These are phyloP conservation scores for Lutjanus campechanus DNA, from an alignment of 2,797 vertebrate species.

Conservation along the genomic window DNA sequence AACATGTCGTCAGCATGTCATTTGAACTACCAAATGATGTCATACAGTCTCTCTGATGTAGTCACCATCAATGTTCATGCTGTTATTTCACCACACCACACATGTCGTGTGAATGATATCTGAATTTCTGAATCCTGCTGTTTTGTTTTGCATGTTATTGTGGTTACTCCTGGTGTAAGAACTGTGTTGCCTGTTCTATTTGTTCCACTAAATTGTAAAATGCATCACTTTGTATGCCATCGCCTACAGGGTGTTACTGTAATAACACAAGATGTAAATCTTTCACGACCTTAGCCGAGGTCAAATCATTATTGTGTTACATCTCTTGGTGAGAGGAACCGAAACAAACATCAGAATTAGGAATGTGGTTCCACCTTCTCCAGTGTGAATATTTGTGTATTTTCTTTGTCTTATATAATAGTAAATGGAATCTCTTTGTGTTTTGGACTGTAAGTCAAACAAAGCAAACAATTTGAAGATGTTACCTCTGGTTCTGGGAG, in stretches of 20 bases:
- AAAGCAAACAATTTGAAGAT: too few relatives aligned
- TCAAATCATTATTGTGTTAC: constrained; percentile 13
- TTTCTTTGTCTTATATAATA: too few relatives aligned
- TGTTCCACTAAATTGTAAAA: constrained; percentile 2
- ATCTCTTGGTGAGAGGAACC: background rate
- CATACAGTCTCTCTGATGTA: constrained; percentile 21
- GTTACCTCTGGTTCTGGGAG: too few relatives aligned
- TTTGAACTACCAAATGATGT: constrained; percentile 33
- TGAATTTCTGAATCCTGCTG: background rate
- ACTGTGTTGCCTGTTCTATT: background rate
- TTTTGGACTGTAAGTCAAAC: too few relatives aligned
- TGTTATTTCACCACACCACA: background rate
- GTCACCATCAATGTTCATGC: constrained; percentile 17
- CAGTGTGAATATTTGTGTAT: background rate
- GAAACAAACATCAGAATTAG: background rate
- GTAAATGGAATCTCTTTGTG: background rate
- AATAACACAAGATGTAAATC: constrained; percentile 6
- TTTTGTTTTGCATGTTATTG: background rate
- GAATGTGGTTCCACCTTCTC: background rate
- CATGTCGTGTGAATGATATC: background rate
- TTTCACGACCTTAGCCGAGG: background rate
- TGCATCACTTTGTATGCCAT: constrained; percentile 5
- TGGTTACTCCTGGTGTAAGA: background rate
- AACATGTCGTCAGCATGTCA: constrained; percentile 10
- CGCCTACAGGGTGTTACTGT: background rate